These are phyloP conservation scores for Drosophila oshimai DNA, from an alignment of 1,140 invertebrate genomes.

Conservation along the genomic window DNA sequence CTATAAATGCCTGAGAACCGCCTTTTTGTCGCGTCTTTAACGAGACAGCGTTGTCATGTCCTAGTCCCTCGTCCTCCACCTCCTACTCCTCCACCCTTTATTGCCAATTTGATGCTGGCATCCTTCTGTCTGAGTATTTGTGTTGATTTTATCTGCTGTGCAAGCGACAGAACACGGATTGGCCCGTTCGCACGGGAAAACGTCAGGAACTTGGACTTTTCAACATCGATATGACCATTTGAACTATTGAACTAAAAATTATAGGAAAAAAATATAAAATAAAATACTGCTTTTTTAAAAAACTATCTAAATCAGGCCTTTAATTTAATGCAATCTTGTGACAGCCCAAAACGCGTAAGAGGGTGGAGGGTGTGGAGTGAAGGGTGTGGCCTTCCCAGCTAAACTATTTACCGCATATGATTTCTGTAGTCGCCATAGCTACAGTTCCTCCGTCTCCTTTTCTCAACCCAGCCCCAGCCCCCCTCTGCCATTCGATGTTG, in stretches of 20 bases:
- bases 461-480: not conserved
- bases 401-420: slow-evolving; percentile 62
- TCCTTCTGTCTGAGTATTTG: slow-evolving; percentile 6
- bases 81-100: not conserved
- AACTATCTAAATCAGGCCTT: no score
- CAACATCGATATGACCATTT: no score
- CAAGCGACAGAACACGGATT: slow-evolving; percentile 42
- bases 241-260: not conserved
- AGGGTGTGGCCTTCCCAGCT: slow-evolving; percentile 42
- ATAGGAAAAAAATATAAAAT: no score
- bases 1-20: slow-evolving; percentile 57
- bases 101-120: slow-evolving; percentile 29
- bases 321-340: slow-evolving; percentile 66
- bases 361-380: not conserved
- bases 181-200: not conserved
- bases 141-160: slow-evolving; percentile 47
- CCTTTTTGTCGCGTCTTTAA: slow-evolving; percentile 10
- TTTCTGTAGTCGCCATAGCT: slow-evolving; percentile 53
- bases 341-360: not conserved
- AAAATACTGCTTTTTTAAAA: not conserved
- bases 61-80: no score
- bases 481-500: not conserved
- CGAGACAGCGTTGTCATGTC: slow-evolving; percentile 23
- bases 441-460: slow-evolving; percentile 25
- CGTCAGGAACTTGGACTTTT: no score